A percentile compares a stretch with the other conserved stretches of the same genome.
These are phyloP conservation scores for Catalaphyllia jardinei DNA, from an alignment of 64 coral and sea anemone species.

Conservation along the genomic window DNA sequence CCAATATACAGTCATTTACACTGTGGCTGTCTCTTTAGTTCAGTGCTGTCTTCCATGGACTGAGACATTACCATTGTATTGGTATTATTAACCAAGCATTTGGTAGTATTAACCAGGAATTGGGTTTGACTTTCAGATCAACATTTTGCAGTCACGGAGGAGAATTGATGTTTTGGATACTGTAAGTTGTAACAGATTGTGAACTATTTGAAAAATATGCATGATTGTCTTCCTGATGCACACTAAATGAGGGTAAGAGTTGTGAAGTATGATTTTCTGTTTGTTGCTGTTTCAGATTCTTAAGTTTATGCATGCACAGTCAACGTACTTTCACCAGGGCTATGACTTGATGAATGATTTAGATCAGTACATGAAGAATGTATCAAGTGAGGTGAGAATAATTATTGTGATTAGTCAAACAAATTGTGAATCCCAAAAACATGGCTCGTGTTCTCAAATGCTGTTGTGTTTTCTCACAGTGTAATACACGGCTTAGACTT, in stretches of 20 bases:
- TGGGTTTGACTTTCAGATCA: conserved; percentile 73
- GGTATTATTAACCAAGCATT: no score
- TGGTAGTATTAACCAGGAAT: neutral
- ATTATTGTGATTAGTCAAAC: neutral
- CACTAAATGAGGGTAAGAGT: neutral
- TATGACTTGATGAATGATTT: conserved; percentile 93
- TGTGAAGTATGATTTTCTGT: neutral
- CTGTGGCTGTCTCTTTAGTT: no score
- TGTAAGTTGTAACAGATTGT: conserved; percentile 42
- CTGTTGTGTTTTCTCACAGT: no score
- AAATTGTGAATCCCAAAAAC: neutral
- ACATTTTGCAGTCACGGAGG: conserved; percentile 93
- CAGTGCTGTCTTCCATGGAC: no score
- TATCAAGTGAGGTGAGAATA: conserved; percentile 70
- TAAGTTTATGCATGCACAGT: conserved; percentile 90
- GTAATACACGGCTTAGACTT: no score
- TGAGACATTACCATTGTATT: no score
- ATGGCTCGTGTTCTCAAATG: neutral
- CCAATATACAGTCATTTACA: no score
- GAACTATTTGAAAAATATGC: neutral
- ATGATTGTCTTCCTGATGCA: neutral
- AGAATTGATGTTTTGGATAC: conserved; percentile 94
- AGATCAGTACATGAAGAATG: conserved; percentile 79
- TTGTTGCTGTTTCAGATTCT: conserved; percentile 58
- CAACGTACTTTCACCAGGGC: conserved; percentile 92